These are phyloP conservation scores for Willisornis vidua DNA, from an alignment of 2,113 vertebrate genomes.

Conservation along the genomic window DNA sequence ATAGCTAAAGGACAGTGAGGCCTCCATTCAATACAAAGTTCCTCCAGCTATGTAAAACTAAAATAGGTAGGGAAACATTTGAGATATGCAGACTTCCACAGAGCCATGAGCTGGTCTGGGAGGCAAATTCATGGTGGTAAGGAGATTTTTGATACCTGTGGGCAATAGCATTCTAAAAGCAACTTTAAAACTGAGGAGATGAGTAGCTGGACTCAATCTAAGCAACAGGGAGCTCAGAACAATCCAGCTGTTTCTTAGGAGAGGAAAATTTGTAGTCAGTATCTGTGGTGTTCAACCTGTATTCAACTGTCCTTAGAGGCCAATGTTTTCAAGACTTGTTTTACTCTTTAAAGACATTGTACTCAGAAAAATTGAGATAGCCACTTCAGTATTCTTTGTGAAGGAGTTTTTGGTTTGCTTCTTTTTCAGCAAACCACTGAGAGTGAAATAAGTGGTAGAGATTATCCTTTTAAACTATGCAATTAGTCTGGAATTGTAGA, in stretches of 20 bases:
- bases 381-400: neutral
- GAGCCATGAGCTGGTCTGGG: neutral
- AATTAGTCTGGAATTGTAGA: neutral
- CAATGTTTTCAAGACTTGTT: neutral
- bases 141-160: neutral
- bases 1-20: neutral
- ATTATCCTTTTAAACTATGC: neutral
- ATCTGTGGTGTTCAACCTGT: neutral
- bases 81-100: neutral
- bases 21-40: neutral
- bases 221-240: neutral
- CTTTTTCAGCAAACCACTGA: neutral
- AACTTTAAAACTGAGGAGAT: neutral
- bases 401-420: neutral
- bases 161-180: neutral
- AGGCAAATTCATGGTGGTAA: neutral
- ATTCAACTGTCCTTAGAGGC: neutral
- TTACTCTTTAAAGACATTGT: neutral
- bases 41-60: neutral
- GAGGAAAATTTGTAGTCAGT: neutral
- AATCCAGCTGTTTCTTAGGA: neutral
- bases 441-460: neutral
- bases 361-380: neutral
- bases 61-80: neutral
- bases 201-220: rapidly evolving